Conservation (phyloP, 2,113 vertebrate genomes). For the Corvus cornix region DNA sequence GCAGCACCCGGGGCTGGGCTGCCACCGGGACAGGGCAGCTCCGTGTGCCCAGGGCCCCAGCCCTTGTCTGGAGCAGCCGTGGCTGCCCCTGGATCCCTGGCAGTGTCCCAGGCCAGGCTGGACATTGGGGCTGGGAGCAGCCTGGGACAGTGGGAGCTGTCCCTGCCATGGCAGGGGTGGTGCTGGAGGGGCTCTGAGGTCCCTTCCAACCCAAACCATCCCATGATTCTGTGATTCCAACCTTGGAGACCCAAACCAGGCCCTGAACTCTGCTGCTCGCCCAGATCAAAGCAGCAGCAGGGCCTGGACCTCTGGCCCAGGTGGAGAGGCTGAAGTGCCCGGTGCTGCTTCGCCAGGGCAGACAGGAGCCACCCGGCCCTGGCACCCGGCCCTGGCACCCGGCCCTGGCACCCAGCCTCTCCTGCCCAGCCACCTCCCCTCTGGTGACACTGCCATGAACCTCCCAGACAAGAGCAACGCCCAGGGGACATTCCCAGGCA, state of each 20-base stretch:
- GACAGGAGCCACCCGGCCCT: not conserved
- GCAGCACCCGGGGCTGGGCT: not conserved
- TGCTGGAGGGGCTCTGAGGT: not conserved
- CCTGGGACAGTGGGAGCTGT: not conserved
- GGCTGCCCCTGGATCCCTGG: not conserved
- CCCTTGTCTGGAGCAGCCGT: fast-evolving
- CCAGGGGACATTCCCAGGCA: not conserved
- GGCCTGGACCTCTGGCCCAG: not conserved
- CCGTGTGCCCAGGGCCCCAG: not conserved
- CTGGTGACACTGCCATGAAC: not conserved
- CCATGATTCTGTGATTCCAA: not conserved
- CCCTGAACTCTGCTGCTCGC: not conserved
- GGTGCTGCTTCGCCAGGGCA: not conserved
- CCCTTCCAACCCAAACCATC: not conserved
- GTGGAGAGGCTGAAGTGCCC: not conserved
- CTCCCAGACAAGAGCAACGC: not conserved
- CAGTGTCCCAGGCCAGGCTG: fast-evolving
- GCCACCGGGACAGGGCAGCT: not conserved
- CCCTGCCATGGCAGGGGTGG: not conserved
- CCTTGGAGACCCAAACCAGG: not conserved
- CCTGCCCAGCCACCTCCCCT: not conserved
- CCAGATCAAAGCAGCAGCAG: not conserved
- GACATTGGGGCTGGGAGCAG: not conserved
- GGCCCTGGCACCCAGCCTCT: no score
- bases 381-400: not conserved